Percentiles rank a stretch among this genome's conserved stretches.
Conservation (phyloP, 2,797 vertebrate species). For the Loriculus beryllinus region DNA sequence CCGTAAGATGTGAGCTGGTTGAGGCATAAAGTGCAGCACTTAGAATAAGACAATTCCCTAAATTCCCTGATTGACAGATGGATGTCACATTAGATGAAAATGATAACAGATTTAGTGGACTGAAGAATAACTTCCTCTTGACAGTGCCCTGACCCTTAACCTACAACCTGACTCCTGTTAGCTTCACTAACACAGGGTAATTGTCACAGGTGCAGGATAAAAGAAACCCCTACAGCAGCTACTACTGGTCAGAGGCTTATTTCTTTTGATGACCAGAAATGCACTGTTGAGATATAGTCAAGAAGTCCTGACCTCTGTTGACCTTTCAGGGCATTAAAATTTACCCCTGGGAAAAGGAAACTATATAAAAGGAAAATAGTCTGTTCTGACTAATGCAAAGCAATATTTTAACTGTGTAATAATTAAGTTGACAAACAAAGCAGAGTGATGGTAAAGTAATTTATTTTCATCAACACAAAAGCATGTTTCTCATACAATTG, state of each 20-base stretch:
- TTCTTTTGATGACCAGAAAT: slow-evolving; percentile 78
- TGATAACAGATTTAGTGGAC: slow-evolving; percentile 89
- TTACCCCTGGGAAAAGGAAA: slow-evolving; percentile 61
- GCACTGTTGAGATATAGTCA: slow-evolving; percentile 75
- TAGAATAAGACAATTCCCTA: slow-evolving; percentile 71
- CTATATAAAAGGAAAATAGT: slow-evolving; percentile 42
- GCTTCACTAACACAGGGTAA: slow-evolving; percentile 84
- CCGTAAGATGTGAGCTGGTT: slow-evolving; percentile 58
- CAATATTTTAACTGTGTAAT: slow-evolving; percentile 58
- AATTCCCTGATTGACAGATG: slow-evolving; percentile 90
- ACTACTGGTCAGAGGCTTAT: slow-evolving; percentile 74
- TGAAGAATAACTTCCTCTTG: slow-evolving; percentile 93
- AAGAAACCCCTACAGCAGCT: slow-evolving; percentile 74
- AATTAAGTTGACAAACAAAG: slow-evolving; percentile 65
- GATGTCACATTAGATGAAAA: slow-evolving; percentile 91
- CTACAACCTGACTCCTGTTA: slow-evolving; percentile 88
- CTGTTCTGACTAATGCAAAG: slow-evolving; percentile 53
- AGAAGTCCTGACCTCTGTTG: slow-evolving; percentile 73
- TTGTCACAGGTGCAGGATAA: slow-evolving; percentile 88
- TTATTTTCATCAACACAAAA: slow-evolving; percentile 68
- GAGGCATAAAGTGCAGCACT: slow-evolving; percentile 68
- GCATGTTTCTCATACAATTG: slow-evolving; percentile 53
- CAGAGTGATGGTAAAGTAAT: slow-evolving; percentile 60
- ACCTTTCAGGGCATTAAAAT: slow-evolving; percentile 75
- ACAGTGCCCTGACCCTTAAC: slow-evolving; percentile 84